These are phyloP conservation scores for Hypomecis punctinalis DNA, from an alignment of 2,888 invertebrate species.

Conservation along the genomic window DNA sequence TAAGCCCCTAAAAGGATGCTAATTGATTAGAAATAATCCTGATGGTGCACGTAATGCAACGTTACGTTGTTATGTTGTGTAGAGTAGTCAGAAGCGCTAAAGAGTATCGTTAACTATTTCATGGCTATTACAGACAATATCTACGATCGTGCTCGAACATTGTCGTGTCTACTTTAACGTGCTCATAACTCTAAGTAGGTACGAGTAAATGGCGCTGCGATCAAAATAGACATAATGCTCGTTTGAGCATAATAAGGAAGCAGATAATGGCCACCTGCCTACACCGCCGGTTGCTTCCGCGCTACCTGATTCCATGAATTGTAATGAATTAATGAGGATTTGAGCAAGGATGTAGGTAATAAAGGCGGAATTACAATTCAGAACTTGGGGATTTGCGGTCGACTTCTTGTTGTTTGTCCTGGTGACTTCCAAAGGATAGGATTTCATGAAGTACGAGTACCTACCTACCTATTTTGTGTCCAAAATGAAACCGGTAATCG, in stretches of 20 bases:
- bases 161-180: no score
- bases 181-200: neutral
- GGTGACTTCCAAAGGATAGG: neutral
- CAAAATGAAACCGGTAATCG: neutral
- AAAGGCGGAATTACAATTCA: conserved; percentile 7
- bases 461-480: no score
- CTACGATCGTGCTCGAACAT: neutral
- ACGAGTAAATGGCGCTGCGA: conserved; percentile 43
- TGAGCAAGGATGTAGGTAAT: conserved; percentile 25
- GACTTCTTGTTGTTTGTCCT: neutral
- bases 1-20: no score
- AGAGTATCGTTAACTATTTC: no score
- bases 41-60: no score
- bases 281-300: conserved; percentile 31
- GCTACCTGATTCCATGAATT: conserved; percentile 37
- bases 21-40: no score
- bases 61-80: no score
- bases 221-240: conserved; percentile 53
- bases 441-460: no score
- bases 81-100: no score
- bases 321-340: conserved; percentile 19
- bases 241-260: conserved; percentile 55
- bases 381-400: neutral
- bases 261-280: conserved; percentile 35
- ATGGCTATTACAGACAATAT: no score